phyloP scores from a whole-genome alignment of 2,113 vertebrate genomes.

The Ceuthmochares aereus region DNA sequence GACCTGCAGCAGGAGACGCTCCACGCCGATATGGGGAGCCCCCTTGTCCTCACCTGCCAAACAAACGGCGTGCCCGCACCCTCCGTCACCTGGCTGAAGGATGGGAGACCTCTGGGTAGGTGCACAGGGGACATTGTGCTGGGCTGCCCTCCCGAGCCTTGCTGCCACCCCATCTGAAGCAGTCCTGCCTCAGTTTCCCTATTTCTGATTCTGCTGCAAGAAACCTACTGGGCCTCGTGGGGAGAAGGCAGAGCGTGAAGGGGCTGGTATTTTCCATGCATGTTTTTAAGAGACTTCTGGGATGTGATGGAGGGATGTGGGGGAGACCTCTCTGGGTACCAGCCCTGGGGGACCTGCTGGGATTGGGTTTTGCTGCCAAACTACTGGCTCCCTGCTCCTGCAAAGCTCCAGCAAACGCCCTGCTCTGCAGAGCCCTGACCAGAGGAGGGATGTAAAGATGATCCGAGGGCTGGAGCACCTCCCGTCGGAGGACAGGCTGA shows the following conservation, averaged over 20 bases:
- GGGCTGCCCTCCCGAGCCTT: accelerated
- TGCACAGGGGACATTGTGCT: accelerated
- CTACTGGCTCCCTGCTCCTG: background rate
- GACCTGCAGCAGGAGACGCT: slow-evolving; percentile 76
- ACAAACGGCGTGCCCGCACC: slow-evolving; percentile 77
- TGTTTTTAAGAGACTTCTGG: background rate
- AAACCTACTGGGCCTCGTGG: background rate
- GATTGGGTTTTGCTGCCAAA: background rate
- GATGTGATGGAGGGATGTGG: accelerated
- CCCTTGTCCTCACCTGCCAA: slow-evolving; percentile 82
- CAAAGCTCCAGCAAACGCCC: background rate
- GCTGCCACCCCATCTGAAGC: accelerated
- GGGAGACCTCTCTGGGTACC: background rate
- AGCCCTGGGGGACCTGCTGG: background rate
- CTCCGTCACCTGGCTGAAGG: slow-evolving; percentile 87
- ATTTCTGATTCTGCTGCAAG: background rate
- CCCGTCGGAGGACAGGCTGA: too few relatives aligned
- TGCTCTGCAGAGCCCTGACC: background rate
- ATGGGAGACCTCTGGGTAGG: slow-evolving; percentile 84
- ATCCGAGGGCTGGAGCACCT: too few relatives aligned
- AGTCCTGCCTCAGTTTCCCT: background rate
- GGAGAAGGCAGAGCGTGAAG: background rate
- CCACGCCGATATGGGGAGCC: slow-evolving; percentile 79
- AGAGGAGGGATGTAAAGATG: too few relatives aligned
- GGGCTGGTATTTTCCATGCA: accelerated